Percentiles rank a stretch among this genome's conserved stretches.
Evolutionary conservation across 2,797 vertebrate genomes (phyloP).

Genomic region (Notolabrus celidotus): DNA sequence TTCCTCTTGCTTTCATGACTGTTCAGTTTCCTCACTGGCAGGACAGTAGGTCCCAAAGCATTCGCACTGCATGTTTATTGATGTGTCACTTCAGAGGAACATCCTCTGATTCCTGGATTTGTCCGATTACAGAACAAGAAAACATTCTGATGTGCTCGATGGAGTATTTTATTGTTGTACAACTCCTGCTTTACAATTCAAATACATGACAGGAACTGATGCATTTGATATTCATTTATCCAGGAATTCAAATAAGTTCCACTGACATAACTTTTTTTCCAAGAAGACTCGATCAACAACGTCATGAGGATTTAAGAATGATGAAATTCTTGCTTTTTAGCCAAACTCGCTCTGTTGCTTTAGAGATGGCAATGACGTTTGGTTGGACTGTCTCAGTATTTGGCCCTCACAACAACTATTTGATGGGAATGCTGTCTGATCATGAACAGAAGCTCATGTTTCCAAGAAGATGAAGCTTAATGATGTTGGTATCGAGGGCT

Average conservation of each 20-base stretch:
- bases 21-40: constrained; percentile 63
- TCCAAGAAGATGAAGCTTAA: background rate
- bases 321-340: background rate
- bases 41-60: constrained; percentile 44
- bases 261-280: background rate
- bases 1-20: constrained; percentile 67
- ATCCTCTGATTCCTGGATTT: constrained; percentile 28
- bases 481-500: background rate
- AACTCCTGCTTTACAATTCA: background rate
- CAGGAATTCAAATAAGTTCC: background rate
- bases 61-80: constrained; percentile 34
- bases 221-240: background rate
- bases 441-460: background rate
- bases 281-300: background rate
- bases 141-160: constrained; percentile 11
- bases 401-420: background rate
- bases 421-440: background rate
- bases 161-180: background rate
- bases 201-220: constrained; percentile 19
- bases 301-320: background rate
- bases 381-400: background rate
- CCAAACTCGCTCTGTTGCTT: background rate
- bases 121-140: background rate
- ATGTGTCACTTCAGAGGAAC: constrained; percentile 43
- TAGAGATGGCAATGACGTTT: background rate